Base-by-base conservation (phyloP, 2,113 vertebrate genomes). In the Irena cyanogastra region DNA sequence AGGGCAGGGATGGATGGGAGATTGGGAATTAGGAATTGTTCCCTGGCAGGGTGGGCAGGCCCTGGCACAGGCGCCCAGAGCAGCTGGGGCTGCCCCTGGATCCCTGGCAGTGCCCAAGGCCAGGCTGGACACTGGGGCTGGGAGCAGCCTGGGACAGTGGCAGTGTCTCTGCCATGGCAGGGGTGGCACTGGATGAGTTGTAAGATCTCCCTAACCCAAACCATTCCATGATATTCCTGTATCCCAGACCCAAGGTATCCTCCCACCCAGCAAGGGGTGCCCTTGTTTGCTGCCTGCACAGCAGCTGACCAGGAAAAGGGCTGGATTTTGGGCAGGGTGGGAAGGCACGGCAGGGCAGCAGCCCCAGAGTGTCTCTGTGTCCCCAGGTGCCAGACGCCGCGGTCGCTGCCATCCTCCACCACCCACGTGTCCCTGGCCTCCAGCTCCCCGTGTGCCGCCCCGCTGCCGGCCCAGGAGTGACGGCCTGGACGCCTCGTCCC, bases 331-430 rank as follows among this genome's bases (percentile, higher is more conserved):
- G 78, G 44, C 8, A 6, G 2, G 14, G 14, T 0, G 1, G 30
- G 50, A 4, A 11, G 49, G 16, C 12, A 6, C 5, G 13, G 49
- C 59, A 28, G 60, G 49, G 31, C n/a, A 41, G 39, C 45, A 35
- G 47, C 15, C 11, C 31, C 44, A 7, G 2, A 2, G 52, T 26
- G 56, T 53, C 23, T 28, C 11, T 23, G 54, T 70, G 17, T 57
- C 20, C 16, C 41, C 27, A 99, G 99, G 99, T 99, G 98, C 96
- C 99, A 99, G 98, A 97, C 96, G 19, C 98, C 98, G 6, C 98
- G 98, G 89, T 97, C 97, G 53, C 96, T 99, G 95, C 97, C 98
- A 1, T 98, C 99, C 79, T 98, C 99, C 19, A 95, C 98, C 45
- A 98, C 99, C 39, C 98, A 98, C 42, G 97, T 97, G 79, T 98